These are phyloP conservation scores for Drosophila miranda DNA, from an alignment of 1,140 invertebrate species.

Conservation along the genomic window DNA sequence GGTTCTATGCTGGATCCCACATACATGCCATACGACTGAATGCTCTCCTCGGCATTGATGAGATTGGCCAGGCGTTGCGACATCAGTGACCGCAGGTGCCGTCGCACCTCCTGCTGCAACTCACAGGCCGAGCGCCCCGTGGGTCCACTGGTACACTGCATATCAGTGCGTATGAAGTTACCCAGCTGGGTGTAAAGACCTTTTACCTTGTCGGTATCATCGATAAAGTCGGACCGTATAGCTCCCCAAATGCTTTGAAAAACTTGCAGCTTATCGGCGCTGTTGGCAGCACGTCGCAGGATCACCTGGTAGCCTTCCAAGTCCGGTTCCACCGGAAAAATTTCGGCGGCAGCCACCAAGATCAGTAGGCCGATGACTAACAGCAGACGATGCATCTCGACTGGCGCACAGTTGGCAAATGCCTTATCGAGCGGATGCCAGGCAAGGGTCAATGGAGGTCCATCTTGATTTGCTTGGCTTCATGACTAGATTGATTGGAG, in stretches of 20 bases:
- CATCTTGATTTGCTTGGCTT: conserved; percentile 37
- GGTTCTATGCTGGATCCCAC: conserved; percentile 36
- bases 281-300: conserved; percentile 17
- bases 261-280: conserved; percentile 35
- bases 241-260: conserved; percentile 50
- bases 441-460: conserved; percentile 27
- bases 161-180: conserved; percentile 25
- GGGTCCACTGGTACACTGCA: conserved; percentile 21
- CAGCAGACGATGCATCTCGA: conserved; percentile 11
- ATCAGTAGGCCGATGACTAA: background rate
- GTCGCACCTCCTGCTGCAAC: conserved; percentile 42
- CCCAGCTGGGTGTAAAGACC: conserved; percentile 30
- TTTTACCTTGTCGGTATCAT: conserved; percentile 41
- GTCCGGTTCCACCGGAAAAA: conserved; percentile 5
- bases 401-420: background rate
- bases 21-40: conserved; percentile 35
- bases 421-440: conserved; percentile 1
- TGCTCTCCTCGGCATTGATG: conserved; percentile 38
- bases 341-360: background rate
- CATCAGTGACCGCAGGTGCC: conserved; percentile 19
- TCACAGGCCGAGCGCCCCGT: conserved; percentile 28
- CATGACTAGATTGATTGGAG: background rate
- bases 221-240: conserved; percentile 32
- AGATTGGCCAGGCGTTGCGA: conserved; percentile 30
- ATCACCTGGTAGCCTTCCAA: conserved; percentile 31